Evolutionary conservation across 2,888 invertebrate species (phyloP).

Genomic region (Netelia fuscicornis): DNA sequence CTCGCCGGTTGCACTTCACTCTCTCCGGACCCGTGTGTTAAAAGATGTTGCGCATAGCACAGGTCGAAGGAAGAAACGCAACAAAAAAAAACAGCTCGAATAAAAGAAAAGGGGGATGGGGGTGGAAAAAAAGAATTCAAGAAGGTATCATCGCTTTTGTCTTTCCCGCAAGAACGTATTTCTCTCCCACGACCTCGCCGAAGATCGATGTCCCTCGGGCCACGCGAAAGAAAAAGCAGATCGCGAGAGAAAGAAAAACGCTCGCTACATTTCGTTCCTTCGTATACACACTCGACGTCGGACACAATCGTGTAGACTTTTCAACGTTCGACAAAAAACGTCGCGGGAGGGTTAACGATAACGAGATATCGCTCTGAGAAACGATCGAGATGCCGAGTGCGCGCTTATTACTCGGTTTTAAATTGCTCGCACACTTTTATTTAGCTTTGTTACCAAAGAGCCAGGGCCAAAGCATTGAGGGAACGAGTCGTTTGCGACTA

Average conservation of each 20-base stretch:
- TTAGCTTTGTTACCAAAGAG: not conserved
- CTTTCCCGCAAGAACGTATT: constrained; percentile 49
- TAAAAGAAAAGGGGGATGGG: not conserved
- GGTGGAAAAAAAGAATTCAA: not conserved
- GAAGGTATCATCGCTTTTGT: constrained; percentile 49
- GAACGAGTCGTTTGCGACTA: not conserved
- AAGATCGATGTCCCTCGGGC: constrained; percentile 65
- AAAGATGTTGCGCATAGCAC: constrained; percentile 22
- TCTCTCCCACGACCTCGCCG: constrained; percentile 75
- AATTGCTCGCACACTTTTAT: not conserved
- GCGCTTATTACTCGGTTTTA: not conserved
- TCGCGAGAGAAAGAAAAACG: constrained; percentile 6
- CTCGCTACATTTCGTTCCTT: not conserved
- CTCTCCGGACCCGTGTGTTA: not conserved
- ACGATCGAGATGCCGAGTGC: not conserved
- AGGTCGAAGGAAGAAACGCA: constrained; percentile 7
- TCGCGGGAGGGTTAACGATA: constrained; percentile 3
- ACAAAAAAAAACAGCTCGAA: constrained; percentile 18
- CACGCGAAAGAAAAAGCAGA: constrained; percentile 17
- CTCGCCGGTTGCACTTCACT: constrained; percentile 6
- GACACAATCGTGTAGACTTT: not conserved
- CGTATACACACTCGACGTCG: constrained; percentile 25
- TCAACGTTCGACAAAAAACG: constrained; percentile 21
- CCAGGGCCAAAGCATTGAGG: constrained; percentile 1
- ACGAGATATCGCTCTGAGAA: constrained; percentile 10